Evolutionary conservation across 1,140 invertebrate species (phyloP).

Genomic region (Octopus sinensis): DNA sequence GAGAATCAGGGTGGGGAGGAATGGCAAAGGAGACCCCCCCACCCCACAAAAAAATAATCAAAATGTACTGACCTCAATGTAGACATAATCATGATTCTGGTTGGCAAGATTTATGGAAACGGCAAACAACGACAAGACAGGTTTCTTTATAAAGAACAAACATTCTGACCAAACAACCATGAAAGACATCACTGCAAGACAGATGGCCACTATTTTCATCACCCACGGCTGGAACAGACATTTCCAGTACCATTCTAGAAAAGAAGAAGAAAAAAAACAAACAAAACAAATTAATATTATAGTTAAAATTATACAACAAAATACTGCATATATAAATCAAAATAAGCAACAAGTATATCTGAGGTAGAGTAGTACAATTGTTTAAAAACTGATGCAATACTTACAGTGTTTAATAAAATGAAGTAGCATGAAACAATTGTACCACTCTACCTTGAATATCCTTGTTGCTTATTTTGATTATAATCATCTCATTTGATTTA

Average conservation of each 20-base stretch:
- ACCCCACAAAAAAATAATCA: too few relatives aligned
- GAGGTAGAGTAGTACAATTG: background rate
- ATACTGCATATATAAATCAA: background rate
- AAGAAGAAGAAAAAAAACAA: slow-evolving; percentile 2
- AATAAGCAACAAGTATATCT: background rate
- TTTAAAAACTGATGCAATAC: too few relatives aligned
- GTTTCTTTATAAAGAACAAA: slow-evolving; percentile 88
- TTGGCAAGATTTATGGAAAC: slow-evolving; percentile 81
- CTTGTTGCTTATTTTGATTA: too few relatives aligned
- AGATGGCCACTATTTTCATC: slow-evolving; percentile 70
- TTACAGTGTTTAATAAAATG: too few relatives aligned
- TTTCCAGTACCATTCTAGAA: slow-evolving; percentile 92
- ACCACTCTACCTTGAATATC: too few relatives aligned
- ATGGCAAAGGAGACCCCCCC: too few relatives aligned
- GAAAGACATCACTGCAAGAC: slow-evolving; percentile 76
- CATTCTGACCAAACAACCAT: slow-evolving; percentile 98
- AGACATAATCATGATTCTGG: slow-evolving; percentile 84
- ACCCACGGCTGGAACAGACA: slow-evolving; percentile 76
- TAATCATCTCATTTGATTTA: too few relatives aligned
- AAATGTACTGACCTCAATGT: slow-evolving; percentile 77
- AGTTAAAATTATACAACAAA: background rate
- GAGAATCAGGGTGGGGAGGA: too few relatives aligned
- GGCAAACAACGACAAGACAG: slow-evolving; percentile 93
- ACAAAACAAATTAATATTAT: background rate
- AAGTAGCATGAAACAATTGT: too few relatives aligned